These are phyloP conservation scores for Epinephelus malabaricus DNA, from an alignment of 2,797 vertebrate genomes.

Conservation along the genomic window DNA sequence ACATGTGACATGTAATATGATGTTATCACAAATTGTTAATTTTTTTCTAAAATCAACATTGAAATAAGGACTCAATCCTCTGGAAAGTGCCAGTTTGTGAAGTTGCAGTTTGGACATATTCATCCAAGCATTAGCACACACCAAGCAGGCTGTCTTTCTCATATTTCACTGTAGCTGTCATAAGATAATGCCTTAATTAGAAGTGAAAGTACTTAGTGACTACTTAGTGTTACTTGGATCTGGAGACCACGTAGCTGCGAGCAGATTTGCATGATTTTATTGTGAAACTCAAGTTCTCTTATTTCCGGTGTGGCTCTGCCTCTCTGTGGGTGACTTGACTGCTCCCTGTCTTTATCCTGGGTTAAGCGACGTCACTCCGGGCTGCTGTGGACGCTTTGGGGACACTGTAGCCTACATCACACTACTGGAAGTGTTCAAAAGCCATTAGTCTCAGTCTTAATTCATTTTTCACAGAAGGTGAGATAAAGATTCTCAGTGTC, in stretches of 20 bases:
- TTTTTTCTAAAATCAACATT: neutral
- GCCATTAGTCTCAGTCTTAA: constrained; percentile 3
- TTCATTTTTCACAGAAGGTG: neutral
- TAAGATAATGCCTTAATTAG: neutral
- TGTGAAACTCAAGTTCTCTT: neutral
- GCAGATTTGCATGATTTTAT: constrained; percentile 14
- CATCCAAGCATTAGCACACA: too few relatives aligned
- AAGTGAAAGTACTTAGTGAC: neutral
- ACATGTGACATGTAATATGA: too few relatives aligned
- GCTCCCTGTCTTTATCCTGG: constrained; percentile 14
- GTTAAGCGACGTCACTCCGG: constrained; percentile 70
- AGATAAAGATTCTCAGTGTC: neutral
- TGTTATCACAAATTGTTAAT: too few relatives aligned
- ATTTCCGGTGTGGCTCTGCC: constrained; percentile 15
- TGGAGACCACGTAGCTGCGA: neutral
- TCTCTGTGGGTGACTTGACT: constrained; percentile 21
- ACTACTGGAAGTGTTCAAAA: constrained; percentile 18
- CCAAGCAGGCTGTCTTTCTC: too few relatives aligned
- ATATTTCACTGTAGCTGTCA: neutral
- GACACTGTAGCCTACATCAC: constrained; percentile 27
- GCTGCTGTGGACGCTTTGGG: constrained; percentile 39
- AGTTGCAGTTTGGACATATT: neutral
- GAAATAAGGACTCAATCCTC: neutral
- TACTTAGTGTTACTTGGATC: neutral
- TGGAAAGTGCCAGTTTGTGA: neutral